Percentiles rank a stretch among this genome's conserved stretches.
These are phyloP conservation scores for Ophioninae sp. DNA, from an alignment of 2,888 invertebrate genomes.

Conservation along the genomic window DNA sequence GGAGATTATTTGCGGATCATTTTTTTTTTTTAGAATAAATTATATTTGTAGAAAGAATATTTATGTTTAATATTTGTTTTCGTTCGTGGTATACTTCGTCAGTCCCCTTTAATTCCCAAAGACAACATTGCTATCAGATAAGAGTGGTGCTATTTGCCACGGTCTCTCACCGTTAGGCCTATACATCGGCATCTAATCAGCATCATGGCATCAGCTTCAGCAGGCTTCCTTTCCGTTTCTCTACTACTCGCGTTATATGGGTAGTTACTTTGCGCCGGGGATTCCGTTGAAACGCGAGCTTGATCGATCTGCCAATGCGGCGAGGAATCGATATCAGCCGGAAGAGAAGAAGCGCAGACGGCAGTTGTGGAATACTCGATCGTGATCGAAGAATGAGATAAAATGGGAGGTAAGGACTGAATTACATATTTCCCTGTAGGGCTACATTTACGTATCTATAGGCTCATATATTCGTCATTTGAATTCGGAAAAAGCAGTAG, in stretches of 20 bases:
- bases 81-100: background rate
- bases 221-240: background rate
- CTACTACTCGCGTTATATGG: background rate
- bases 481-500: conserved; percentile 25
- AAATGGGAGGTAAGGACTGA: conserved; percentile 26
- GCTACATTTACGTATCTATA: background rate
- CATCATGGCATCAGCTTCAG: conserved; percentile 21
- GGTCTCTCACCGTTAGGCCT: background rate
- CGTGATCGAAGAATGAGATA: conserved; percentile 49
- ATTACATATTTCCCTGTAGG: conserved; percentile 54
- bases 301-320: conserved; percentile 36
- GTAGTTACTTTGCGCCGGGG: conserved; percentile 21
- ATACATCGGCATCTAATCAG: conserved; percentile 22
- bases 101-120: background rate
- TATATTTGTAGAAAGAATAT: too few species aligned
- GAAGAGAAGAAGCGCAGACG: conserved; percentile 14
- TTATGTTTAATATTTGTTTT: background rate
- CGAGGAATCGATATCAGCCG: conserved; percentile 37
- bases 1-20: background rate
- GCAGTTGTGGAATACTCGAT: conserved; percentile 30
- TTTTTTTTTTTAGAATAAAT: too few species aligned
- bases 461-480: background rate
- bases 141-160: background rate
- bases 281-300: conserved; percentile 44
- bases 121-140: background rate